Percentiles rank a stretch among this genome's conserved stretches.
These are phyloP conservation scores for Bryconaethiops microstoma DNA, from an alignment of 2,797 vertebrate species.

Conservation along the genomic window DNA sequence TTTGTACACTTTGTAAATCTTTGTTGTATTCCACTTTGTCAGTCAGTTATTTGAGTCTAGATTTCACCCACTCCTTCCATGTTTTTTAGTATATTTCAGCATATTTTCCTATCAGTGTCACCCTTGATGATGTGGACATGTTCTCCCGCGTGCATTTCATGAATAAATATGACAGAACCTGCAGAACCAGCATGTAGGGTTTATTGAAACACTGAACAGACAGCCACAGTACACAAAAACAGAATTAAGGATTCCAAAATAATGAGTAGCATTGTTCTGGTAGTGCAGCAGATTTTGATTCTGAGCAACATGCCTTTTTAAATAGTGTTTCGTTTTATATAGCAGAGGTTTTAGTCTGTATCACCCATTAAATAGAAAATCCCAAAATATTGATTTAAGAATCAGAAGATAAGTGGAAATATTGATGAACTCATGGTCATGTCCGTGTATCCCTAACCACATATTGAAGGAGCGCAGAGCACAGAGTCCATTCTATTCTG, in stretches of 20 bases:
- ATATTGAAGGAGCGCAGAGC: background rate
- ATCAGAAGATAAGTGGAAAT: constrained; percentile 1
- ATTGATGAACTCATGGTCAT: background rate
- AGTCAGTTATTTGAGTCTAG: background rate
- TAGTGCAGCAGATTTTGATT: background rate
- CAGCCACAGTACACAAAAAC: too few species aligned
- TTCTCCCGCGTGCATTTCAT: background rate
- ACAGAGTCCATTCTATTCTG: background rate
- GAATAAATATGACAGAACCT: background rate
- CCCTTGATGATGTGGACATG: background rate
- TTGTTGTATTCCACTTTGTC: background rate
- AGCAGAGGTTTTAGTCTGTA: background rate
- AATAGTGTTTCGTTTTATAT: background rate
- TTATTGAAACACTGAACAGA: too few species aligned
- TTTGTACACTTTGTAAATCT: background rate
- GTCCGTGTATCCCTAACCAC: background rate
- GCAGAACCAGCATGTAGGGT: background rate
- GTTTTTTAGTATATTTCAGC: background rate
- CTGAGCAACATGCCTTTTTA: background rate
- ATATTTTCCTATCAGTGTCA: background rate
- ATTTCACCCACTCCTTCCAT: background rate
- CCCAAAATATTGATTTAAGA: background rate
- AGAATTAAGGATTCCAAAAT: background rate
- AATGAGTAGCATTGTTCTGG: background rate
- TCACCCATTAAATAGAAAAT: background rate